Percentiles rank a stretch among this genome's conserved stretches.
Conservation (phyloP, 2,113 vertebrate genomes). For the Syrmaticus mikado region DNA sequence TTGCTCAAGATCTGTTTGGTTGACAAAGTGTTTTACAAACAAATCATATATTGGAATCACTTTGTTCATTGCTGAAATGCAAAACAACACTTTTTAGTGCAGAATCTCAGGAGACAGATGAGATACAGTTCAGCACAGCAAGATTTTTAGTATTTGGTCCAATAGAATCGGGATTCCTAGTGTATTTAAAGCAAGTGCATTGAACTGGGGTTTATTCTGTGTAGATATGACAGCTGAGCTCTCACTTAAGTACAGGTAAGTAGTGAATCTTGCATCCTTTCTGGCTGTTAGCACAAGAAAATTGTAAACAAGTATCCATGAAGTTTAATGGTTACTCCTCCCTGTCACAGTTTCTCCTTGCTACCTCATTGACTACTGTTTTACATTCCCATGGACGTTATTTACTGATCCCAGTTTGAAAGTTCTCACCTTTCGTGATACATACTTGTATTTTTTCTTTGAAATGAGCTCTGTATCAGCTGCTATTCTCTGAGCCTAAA, state of each 20-base stretch:
- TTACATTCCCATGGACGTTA: background rate
- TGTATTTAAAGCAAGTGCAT: conserved; percentile 34
- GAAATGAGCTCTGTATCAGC: conserved; percentile 5
- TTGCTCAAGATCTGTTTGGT: conserved; percentile 39
- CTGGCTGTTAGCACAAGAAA: conserved; percentile 8
- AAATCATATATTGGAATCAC: conserved; percentile 29
- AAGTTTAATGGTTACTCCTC: conserved; percentile 2
- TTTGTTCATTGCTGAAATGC: conserved; percentile 20
- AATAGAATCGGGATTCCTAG: conserved; percentile 21
- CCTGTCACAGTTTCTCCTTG: background rate
- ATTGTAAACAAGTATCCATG: conserved; percentile 22
- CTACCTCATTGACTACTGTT: background rate
- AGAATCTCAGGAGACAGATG: conserved; percentile 28
- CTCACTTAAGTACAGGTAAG: conserved; percentile 40
- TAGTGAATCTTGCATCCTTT: conserved; percentile 26
- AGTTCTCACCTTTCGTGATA: background rate
- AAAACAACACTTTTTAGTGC: conserved; percentile 26
- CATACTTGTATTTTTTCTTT: conserved; percentile 11
- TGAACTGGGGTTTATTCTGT: conserved; percentile 24
- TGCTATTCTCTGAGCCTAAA: conserved; percentile 51
- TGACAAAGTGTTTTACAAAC: conserved; percentile 64
- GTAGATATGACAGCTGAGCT: background rate
- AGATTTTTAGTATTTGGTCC: background rate
- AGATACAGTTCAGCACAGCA: background rate
- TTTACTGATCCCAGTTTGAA: background rate